Percentiles rank a stretch among this genome's conserved stretches.
These are phyloP conservation scores for Calliphora vomitoria DNA, from an alignment of 2,888 invertebrate species.

Conservation along the genomic window DNA sequence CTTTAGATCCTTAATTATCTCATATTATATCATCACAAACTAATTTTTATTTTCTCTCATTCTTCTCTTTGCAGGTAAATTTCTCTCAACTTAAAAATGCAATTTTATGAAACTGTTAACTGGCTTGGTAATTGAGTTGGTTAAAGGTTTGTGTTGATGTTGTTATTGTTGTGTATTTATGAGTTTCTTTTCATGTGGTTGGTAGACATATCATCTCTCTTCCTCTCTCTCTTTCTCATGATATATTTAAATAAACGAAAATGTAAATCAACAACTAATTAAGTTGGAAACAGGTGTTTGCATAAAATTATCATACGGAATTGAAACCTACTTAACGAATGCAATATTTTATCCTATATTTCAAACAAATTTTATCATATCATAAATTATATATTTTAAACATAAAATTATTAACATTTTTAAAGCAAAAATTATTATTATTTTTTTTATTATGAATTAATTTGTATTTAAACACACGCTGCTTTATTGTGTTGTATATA, in stretches of 20 bases:
- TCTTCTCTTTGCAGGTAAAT: conserved; percentile 64
- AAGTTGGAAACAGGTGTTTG: conserved; percentile 53
- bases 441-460: not conserved
- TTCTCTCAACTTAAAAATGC: not conserved
- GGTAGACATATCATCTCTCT: not conserved
- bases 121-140: not conserved
- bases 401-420: conserved; percentile 26
- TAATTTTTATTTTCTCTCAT: conserved; percentile 26
- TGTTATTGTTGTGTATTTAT: not conserved
- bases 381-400: not conserved
- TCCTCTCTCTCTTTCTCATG: no score
- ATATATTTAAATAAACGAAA: not conserved
- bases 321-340: not conserved
- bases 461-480: not conserved
- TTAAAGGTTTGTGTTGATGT: not conserved
- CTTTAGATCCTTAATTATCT: no score
- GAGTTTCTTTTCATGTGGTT: not conserved
- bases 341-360: not conserved
- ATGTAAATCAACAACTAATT: conserved; percentile 11
- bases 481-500: not conserved
- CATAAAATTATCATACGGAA: conserved; percentile 42
- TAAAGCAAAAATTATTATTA: conserved; percentile 3
- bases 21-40: no score
- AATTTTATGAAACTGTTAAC: not conserved
- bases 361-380: not conserved